Percentiles rank a stretch among this genome's conserved stretches.
These are phyloP conservation scores for Cladorhizidae sp. DNA, from an alignment of 37 sponge, comb jelly and placozoan species.

Conservation along the genomic window DNA sequence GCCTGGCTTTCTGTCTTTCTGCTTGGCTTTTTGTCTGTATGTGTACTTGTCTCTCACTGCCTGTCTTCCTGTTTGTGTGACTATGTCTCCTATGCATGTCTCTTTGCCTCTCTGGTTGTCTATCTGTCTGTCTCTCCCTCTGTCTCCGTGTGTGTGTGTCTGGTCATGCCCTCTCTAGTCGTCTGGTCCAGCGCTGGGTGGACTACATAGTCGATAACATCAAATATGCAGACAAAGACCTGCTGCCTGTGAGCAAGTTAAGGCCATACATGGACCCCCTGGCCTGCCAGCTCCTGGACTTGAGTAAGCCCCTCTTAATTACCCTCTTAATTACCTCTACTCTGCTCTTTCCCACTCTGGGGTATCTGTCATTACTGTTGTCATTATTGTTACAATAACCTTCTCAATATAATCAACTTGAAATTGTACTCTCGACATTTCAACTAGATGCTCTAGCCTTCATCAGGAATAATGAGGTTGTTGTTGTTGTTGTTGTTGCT, in stretches of 20 bases:
- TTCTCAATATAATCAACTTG: too few species aligned
- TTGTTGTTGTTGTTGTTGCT: not conserved
- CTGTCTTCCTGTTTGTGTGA: too few species aligned
- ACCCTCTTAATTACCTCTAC: not conserved
- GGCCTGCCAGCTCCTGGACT: constrained; percentile 53
- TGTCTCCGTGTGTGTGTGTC: not conserved
- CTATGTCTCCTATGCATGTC: too few species aligned
- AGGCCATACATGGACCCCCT: constrained; percentile 51
- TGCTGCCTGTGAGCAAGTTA: constrained; percentile 5
- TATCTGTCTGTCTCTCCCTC: not conserved
- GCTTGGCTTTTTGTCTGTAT: too few species aligned
- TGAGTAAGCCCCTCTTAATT: constrained; percentile 52
- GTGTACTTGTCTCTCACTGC: too few species aligned
- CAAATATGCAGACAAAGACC: constrained; percentile 20
- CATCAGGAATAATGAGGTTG: too few species aligned
- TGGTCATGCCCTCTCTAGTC: constrained; percentile 22
- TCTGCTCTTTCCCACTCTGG: not conserved
- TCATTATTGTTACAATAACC: too few species aligned
- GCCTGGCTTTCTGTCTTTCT: too few species aligned
- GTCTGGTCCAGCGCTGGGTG: constrained; percentile 72
- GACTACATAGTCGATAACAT: constrained; percentile 56
- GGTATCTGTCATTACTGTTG: not conserved
- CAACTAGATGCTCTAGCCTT: too few species aligned
- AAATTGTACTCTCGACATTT: too few species aligned
- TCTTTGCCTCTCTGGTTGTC: not conserved